Evolutionary conservation across 37 sponge, comb jelly and placozoan species (phyloP).

Genomic region (Aplysina aerophoba): DNA sequence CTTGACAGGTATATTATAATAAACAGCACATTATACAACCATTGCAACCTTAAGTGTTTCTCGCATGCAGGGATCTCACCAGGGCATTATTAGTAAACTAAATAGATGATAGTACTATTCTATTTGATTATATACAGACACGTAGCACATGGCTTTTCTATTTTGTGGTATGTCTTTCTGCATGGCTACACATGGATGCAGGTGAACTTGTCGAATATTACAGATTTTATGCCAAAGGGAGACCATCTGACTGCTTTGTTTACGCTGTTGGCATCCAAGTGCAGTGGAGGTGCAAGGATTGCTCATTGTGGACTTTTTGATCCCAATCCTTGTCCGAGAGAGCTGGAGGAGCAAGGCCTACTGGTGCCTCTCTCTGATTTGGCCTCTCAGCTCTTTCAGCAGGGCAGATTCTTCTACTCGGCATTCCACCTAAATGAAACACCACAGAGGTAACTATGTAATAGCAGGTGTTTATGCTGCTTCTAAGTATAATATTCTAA

Average conservation of each 20-base stretch:
- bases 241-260: conserved; percentile 36
- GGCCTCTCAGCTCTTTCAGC: conserved; percentile 20
- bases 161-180: too few relatives aligned
- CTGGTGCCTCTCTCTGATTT: conserved; percentile 22
- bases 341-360: background rate
- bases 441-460: too few relatives aligned
- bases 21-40: too few relatives aligned
- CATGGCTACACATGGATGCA: too few relatives aligned
- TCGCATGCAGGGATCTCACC: background rate
- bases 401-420: conserved; percentile 53
- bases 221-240: conserved; percentile 48
- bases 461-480: too few relatives aligned
- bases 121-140: too few relatives aligned
- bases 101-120: too few relatives aligned
- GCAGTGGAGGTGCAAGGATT: conserved; percentile 42
- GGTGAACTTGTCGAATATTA: conserved; percentile 54
- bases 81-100: too few relatives aligned
- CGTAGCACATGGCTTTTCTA: background rate
- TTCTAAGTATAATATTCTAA: too few relatives aligned
- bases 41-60: too few relatives aligned
- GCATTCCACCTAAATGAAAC: too few relatives aligned
- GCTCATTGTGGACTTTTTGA: conserved; percentile 59
- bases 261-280: conserved; percentile 2
- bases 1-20: too few relatives aligned
- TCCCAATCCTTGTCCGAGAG: conserved; percentile 3